phyloP scores from a whole-genome alignment of 2,888 invertebrate species.

The Athalia circularis region DNA sequence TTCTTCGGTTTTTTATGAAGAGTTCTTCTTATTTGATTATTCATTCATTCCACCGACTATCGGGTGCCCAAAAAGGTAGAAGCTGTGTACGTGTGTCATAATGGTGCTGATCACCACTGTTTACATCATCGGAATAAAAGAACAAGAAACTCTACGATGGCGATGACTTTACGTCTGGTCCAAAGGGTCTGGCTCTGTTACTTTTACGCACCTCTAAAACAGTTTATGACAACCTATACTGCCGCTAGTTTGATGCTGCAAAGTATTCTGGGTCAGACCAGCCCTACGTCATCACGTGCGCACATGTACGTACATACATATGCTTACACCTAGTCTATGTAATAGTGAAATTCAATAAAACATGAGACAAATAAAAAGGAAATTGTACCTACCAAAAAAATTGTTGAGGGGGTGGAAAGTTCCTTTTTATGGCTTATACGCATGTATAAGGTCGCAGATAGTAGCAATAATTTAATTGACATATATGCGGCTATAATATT shows the following conservation, averaged over 20 bases:
- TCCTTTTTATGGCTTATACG: background rate
- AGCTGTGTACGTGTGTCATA: no score
- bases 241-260: constrained; percentile 21
- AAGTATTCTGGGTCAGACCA: background rate
- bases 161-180: background rate
- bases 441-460: background rate
- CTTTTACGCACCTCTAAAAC: constrained; percentile 18
- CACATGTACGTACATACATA: background rate
- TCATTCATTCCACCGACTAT: no score
- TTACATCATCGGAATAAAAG: background rate
- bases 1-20: no score
- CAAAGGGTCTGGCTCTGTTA: background rate
- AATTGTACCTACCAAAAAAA: no score
- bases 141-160: background rate
- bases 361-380: background rate
- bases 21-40: no score
- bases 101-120: no score
- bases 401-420: background rate
- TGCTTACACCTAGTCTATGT: background rate
- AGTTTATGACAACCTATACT: constrained; percentile 25
- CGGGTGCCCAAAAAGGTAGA: no score
- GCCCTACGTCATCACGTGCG: background rate
- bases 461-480: constrained; percentile 40
- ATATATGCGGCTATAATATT: constrained; percentile 40
- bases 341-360: background rate